A percentile compares a stretch with the other conserved stretches of the same genome.
phyloP scores from a whole-genome alignment of 2,797 vertebrate genomes.

The Sebastiscus tertius region DNA sequence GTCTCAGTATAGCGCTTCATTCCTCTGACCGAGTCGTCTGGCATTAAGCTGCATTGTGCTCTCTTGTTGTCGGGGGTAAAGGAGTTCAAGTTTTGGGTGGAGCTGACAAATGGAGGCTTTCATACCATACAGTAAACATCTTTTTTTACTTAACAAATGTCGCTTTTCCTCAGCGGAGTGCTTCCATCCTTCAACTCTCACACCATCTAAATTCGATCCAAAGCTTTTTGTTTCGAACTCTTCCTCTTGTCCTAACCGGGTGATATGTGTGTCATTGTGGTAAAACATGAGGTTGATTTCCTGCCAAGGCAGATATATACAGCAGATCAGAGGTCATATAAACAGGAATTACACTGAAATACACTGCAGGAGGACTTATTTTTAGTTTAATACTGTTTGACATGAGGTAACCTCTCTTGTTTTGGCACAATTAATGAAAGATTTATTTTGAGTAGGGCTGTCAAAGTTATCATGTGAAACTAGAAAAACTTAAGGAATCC shows the following conservation, averaged over 20 bases:
- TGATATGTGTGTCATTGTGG: slow-evolving; percentile 32
- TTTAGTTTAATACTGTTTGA: slow-evolving; percentile 41
- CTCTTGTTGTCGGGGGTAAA: slow-evolving; percentile 42
- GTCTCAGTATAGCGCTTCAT: neutral
- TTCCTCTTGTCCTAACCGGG: neutral
- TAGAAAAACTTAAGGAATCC: too few species aligned
- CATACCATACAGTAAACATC: slow-evolving; percentile 64
- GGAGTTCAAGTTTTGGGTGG: slow-evolving; percentile 66
- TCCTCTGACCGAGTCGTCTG: slow-evolving; percentile 36
- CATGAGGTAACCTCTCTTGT: neutral
- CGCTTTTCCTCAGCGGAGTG: slow-evolving; percentile 4
- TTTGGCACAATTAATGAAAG: neutral
- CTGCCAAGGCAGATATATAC: slow-evolving; percentile 33
- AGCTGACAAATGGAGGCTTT: slow-evolving; percentile 60
- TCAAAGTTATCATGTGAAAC: too few species aligned
- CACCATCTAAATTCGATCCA: slow-evolving; percentile 18
- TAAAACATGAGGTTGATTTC: slow-evolving; percentile 38
- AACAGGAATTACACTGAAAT: slow-evolving; percentile 53
- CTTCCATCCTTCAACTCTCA: slow-evolving; percentile 36
- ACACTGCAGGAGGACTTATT: slow-evolving; percentile 38
- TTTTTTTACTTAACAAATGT: slow-evolving; percentile 51
- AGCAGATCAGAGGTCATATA: slow-evolving; percentile 52
- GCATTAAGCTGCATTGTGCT: slow-evolving; percentile 8
- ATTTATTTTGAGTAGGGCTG: neutral
- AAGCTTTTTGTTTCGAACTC: neutral